phyloP scores from a whole-genome alignment of 2,113 vertebrate species.

The Campylomormyrus tamandua region DNA sequence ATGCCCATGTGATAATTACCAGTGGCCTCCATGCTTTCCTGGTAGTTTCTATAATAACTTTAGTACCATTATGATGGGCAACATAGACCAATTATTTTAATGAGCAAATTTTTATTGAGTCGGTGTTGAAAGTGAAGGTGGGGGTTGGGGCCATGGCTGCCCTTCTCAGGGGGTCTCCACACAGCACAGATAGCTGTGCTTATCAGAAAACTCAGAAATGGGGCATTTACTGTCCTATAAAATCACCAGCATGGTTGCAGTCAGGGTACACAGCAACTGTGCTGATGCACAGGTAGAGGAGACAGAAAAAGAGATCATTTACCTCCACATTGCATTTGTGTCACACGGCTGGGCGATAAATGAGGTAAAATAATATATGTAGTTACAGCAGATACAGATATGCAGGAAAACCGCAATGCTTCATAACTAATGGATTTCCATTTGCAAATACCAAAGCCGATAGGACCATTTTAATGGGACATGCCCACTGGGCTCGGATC shows the following conservation, averaged over 20 bases:
- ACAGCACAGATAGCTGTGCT: neutral
- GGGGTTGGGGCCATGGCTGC: neutral
- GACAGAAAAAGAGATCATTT: neutral
- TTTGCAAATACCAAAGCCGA: neutral
- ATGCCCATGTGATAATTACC: neutral
- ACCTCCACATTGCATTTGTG: neutral
- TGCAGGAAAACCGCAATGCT: neutral
- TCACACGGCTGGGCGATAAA: neutral
- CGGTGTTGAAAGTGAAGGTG: neutral
- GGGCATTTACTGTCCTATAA: neutral
- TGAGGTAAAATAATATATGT: neutral
- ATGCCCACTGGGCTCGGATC: neutral
- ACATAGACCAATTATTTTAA: constrained; percentile 10
- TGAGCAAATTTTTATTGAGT: neutral
- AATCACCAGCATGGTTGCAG: neutral
- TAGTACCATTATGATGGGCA: neutral
- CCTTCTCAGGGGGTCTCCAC: neutral
- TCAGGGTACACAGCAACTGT: neutral
- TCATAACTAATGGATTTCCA: neutral
- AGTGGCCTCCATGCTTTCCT: neutral
- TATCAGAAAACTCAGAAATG: neutral
- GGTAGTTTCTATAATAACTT: neutral
- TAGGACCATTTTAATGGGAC: neutral
- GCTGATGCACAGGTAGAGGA: neutral
- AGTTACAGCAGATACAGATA: neutral